A percentile compares a stretch with the other conserved stretches of the same genome.
phyloP scores from a whole-genome alignment of 1,140 invertebrate genomes.

The Drosophila orosa region DNA sequence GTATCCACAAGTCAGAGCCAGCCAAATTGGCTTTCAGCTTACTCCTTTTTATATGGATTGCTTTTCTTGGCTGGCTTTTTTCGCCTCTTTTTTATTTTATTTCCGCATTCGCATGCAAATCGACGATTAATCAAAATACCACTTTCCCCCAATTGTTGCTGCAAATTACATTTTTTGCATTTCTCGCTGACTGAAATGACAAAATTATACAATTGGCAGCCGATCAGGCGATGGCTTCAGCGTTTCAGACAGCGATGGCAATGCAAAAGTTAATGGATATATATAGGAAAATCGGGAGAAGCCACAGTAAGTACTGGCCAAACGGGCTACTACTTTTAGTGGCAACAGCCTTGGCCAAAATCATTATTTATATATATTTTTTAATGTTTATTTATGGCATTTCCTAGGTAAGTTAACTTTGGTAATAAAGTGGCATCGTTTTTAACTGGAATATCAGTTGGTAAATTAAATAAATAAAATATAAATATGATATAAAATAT shows the following conservation, averaged over 20 bases:
- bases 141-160: conserved; percentile 64
- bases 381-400: no score
- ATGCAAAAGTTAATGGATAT: conserved; percentile 50
- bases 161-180: conserved; percentile 60
- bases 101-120: conserved; percentile 64
- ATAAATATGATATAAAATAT: no score
- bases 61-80: conserved; percentile 15
- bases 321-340: no score
- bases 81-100: conserved; percentile 11
- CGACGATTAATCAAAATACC: conserved; percentile 71
- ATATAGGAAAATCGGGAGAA: conserved; percentile 11
- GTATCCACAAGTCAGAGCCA: not conserved
- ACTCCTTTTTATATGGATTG: conserved; percentile 21
- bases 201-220: conserved; percentile 52
- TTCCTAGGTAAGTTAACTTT: no score
- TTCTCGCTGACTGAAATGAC: conserved; percentile 47
- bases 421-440: no score
- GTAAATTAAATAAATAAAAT: no score
- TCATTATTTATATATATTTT: no score
- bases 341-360: no score
- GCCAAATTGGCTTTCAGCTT: not conserved
- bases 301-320: conserved; percentile 20
- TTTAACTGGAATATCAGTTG: no score
- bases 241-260: not conserved
- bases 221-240: conserved; percentile 21